Conservation (phyloP, 2,888 invertebrate species). For the Nomada hirtipes region DNA sequence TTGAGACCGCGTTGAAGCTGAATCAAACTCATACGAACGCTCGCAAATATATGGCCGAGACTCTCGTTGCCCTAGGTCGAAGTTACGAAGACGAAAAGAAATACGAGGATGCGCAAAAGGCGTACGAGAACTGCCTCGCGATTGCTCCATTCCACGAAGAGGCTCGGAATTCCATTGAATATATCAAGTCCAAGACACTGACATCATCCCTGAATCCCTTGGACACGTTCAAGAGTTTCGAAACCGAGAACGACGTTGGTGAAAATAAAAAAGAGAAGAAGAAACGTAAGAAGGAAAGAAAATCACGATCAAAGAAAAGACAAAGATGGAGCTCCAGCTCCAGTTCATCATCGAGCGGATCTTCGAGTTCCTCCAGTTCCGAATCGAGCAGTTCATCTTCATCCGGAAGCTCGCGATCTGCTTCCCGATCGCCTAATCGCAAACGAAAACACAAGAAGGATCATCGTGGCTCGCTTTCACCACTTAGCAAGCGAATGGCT, state of each 20-base stretch:
- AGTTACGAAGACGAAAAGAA: slow-evolving; percentile 95
- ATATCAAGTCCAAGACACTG: slow-evolving; percentile 89
- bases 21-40: slow-evolving; percentile 97
- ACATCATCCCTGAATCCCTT: slow-evolving; percentile 76
- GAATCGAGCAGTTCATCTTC: slow-evolving; percentile 87
- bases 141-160: slow-evolving; percentile 95
- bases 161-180: slow-evolving; percentile 93
- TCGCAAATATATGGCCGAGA: slow-evolving; percentile 97
- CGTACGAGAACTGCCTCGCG: slow-evolving; percentile 93
- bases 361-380: slow-evolving; percentile 87
- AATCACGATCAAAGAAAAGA: slow-evolving; percentile 82
- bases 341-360: slow-evolving; percentile 89
- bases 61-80: slow-evolving; percentile 94
- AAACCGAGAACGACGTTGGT: slow-evolving; percentile 78
- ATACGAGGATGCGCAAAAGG: slow-evolving; percentile 92
- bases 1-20: slow-evolving; percentile 94
- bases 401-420: slow-evolving; percentile 81
- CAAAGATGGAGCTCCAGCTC: slow-evolving; percentile 86
- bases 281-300: slow-evolving; percentile 84
- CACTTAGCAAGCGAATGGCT: slow-evolving; percentile 93
- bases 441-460: slow-evolving; percentile 85
- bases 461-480: slow-evolving; percentile 90
- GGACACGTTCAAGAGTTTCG: slow-evolving; percentile 80
- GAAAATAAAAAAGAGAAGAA: slow-evolving; percentile 84
- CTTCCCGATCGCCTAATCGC: slow-evolving; percentile 78